phyloP scores from a whole-genome alignment of 2,113 vertebrate species.

The Tinamus guttatus region DNA sequence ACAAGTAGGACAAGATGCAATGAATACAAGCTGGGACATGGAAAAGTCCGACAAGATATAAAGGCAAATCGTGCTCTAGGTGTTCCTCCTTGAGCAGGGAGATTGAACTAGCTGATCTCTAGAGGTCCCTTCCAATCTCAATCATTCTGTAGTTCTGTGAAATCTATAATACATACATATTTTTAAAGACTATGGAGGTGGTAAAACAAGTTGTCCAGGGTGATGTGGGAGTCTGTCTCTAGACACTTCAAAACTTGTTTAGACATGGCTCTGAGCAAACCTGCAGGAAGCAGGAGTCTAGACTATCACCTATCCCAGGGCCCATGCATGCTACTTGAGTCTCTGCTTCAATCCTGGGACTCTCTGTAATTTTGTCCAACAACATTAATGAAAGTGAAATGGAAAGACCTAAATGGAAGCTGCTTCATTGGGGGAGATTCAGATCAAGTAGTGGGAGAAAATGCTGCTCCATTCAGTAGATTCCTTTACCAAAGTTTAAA shows the following conservation, averaged over 20 bases:
- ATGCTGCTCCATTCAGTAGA: background rate
- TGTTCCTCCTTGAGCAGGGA: too few species aligned
- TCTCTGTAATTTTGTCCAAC: background rate
- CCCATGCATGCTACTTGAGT: background rate
- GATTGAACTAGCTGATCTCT: too few species aligned
- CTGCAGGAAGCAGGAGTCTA: background rate
- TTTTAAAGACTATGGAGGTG: background rate
- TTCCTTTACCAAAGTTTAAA: background rate
- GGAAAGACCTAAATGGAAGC: background rate
- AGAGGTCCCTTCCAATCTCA: too few species aligned
- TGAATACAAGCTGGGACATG: too few species aligned
- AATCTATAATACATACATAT: too few species aligned
- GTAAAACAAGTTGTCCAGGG: background rate
- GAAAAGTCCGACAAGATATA: too few species aligned
- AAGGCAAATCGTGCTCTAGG: too few species aligned
- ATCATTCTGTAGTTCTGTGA: too few species aligned
- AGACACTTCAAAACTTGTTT: background rate
- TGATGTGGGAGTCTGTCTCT: background rate
- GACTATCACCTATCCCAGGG: too few species aligned
- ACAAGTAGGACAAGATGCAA: too few species aligned
- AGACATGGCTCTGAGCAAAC: background rate
- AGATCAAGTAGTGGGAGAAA: background rate
- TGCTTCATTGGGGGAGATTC: background rate
- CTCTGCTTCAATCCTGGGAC: too few species aligned
- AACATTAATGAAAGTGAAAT: background rate